Evolutionary conservation across 2,888 invertebrate genomes (phyloP).

Genomic region (Ctenicera cuprea): DNA sequence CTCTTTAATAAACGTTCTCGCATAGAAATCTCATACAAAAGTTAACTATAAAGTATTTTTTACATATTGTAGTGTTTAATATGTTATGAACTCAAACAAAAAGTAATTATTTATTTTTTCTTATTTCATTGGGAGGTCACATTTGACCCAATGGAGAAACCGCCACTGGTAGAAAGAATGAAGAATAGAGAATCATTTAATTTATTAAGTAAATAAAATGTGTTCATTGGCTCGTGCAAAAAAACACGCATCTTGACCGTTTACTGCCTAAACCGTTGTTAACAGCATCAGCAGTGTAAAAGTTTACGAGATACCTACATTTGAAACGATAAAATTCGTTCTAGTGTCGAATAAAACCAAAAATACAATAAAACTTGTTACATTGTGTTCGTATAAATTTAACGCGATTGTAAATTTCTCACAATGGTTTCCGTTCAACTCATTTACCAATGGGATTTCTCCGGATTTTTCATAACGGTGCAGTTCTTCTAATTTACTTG

Average conservation of each 20-base stretch:
- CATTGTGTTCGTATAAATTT: slow-evolving; percentile 49
- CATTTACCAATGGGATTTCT: slow-evolving; percentile 28
- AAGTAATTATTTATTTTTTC: too few species aligned
- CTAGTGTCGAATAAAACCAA: slow-evolving; percentile 45
- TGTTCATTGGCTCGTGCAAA: background rate
- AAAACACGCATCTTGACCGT: slow-evolving; percentile 9
- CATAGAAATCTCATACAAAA: too few species aligned
- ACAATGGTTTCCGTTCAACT: slow-evolving; percentile 32
- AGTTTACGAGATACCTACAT: slow-evolving; percentile 39
- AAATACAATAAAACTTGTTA: slow-evolving; percentile 49
- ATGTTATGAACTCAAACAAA: too few species aligned
- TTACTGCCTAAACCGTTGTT: slow-evolving; percentile 25
- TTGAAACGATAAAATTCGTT: slow-evolving; percentile 40
- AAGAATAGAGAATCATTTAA: background rate
- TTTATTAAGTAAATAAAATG: background rate
- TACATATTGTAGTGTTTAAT: too few species aligned
- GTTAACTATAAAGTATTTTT: too few species aligned
- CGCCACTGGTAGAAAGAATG: too few species aligned
- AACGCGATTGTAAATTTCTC: slow-evolving; percentile 39
- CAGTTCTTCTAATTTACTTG: slow-evolving; percentile 19
- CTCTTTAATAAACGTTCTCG: too few species aligned
- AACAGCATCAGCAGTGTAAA: slow-evolving; percentile 38
- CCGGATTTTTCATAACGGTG: slow-evolving; percentile 28
- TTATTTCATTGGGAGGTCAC: too few species aligned
- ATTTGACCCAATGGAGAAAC: too few species aligned